Evolutionary conservation across 2,113 vertebrate genomes (phyloP).

Genomic region (Eurypyga helias): DNA sequence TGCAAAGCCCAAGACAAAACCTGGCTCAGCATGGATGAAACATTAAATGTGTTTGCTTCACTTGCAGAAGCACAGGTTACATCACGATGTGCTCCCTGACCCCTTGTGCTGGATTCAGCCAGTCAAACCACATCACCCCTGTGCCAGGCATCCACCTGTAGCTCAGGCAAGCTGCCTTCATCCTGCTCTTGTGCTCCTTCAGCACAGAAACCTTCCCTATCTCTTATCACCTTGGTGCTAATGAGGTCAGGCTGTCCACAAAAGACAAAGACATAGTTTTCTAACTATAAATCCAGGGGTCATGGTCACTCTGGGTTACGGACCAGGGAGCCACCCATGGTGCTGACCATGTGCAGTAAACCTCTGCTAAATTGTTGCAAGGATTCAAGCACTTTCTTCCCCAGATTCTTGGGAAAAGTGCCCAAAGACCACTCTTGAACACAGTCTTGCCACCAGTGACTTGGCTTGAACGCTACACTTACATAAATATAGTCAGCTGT

Average conservation of each 20-base stretch:
- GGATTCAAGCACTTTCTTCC: rapidly evolving
- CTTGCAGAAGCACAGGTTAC: neutral
- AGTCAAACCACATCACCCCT: too few species aligned
- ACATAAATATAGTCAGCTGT: neutral
- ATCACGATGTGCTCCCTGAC: rapidly evolving
- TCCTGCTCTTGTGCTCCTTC: rapidly evolving
- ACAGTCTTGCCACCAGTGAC: neutral
- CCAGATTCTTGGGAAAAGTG: neutral
- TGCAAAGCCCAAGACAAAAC: neutral
- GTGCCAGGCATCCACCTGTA: neutral
- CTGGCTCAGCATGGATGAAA: neutral
- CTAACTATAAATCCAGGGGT: neutral
- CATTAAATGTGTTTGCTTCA: rapidly evolving
- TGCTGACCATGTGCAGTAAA: neutral
- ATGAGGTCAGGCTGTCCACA: neutral
- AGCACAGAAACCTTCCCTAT: neutral
- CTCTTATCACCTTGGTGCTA: rapidly evolving
- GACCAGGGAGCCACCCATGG: neutral
- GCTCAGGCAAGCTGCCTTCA: neutral
- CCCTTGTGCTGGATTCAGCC: too few species aligned
- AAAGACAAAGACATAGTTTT: neutral
- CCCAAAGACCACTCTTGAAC: neutral
- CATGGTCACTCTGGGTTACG: neutral
- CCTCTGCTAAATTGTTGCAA: neutral
- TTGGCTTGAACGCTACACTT: neutral